Evolutionary conservation across 1,140 invertebrate species (phyloP).

Genomic region (Frieseomelitta varia): DNA sequence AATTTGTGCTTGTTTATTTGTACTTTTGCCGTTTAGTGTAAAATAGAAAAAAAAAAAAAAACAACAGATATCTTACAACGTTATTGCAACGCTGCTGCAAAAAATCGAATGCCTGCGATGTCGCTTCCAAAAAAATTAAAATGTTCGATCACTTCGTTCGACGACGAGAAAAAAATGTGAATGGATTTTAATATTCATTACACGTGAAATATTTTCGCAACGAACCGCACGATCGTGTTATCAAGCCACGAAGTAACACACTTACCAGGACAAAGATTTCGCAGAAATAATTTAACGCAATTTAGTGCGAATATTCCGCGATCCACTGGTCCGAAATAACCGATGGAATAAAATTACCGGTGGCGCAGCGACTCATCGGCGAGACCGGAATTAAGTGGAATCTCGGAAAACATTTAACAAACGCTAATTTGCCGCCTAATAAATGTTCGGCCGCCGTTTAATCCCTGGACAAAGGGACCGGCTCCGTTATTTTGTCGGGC

Average conservation of each 20-base stretch:
- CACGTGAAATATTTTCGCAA: too few relatives aligned
- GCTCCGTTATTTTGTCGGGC: constrained; percentile 21
- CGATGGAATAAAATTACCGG: background rate
- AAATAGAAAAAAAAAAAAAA: too few relatives aligned
- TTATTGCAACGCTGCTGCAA: too few relatives aligned
- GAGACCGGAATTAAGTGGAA: background rate
- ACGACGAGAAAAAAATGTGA: too few relatives aligned
- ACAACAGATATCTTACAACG: too few relatives aligned
- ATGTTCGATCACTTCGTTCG: too few relatives aligned
- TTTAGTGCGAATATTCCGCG: background rate
- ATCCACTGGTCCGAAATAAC: background rate
- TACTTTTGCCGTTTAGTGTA: too few relatives aligned
- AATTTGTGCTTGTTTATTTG: background rate
- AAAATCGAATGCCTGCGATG: too few relatives aligned
- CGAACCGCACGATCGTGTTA: background rate
- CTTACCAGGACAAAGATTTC: background rate
- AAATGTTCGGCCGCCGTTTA: constrained; percentile 32
- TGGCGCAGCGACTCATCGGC: too few relatives aligned
- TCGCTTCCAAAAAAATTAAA: too few relatives aligned
- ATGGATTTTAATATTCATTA: too few relatives aligned
- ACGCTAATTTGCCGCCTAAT: constrained; percentile 34
- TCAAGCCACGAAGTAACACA: background rate
- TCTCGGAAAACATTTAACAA: constrained; percentile 39
- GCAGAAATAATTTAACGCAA: background rate
- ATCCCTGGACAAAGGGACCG: constrained; percentile 21